Conservation (phyloP, 1,140 invertebrate genomes). For the Drosophila nebulosa region DNA sequence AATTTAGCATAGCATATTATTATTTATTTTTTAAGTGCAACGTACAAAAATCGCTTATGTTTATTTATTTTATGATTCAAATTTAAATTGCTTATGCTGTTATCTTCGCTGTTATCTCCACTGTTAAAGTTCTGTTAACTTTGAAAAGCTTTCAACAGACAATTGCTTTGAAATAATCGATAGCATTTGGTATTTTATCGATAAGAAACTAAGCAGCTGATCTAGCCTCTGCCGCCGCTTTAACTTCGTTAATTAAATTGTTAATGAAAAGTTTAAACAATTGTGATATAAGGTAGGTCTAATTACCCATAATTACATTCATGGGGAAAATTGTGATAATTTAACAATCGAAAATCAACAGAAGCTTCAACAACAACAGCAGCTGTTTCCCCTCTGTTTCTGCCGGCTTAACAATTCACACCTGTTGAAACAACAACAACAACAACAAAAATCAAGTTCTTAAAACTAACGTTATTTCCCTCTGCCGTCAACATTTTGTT, state of each 20-base stretch:
- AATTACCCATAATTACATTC: not conserved
- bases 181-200: too few relatives aligned
- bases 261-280: not conserved
- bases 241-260: constrained; percentile 8
- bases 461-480: constrained; percentile 40
- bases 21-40: too few relatives aligned
- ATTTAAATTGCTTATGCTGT: not conserved
- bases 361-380: not conserved
- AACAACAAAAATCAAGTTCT: constrained; percentile 57
- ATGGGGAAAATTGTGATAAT: not conserved
- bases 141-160: not conserved
- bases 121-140: not conserved
- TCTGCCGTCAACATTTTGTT: not conserved
- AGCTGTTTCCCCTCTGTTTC: too few relatives aligned
- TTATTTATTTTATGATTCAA: not conserved
- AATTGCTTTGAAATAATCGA: not conserved
- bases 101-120: too few relatives aligned
- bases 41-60: too few relatives aligned
- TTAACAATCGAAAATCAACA: not conserved
- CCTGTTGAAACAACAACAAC: constrained; percentile 40
- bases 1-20: too few relatives aligned
- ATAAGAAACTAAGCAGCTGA: not conserved
- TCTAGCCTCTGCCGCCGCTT: not conserved
- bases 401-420: constrained; percentile 16
- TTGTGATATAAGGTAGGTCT: not conserved